These are phyloP conservation scores for Allophyes oxyacanthae DNA, from an alignment of 2,888 invertebrate genomes.

Conservation along the genomic window DNA sequence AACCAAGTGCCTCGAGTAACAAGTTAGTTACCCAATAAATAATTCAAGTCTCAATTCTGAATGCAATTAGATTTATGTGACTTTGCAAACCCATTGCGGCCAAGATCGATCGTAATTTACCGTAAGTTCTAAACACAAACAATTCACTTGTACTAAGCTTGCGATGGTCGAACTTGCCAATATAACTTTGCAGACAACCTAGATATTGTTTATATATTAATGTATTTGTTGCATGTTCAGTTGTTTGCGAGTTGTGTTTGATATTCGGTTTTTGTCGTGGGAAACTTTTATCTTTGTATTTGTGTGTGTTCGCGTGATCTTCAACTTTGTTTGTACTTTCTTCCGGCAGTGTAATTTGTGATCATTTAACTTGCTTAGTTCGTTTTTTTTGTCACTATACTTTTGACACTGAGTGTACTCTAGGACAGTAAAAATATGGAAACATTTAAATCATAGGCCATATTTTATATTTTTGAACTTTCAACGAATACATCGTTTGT, in stretches of 20 bases:
- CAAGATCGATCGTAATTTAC: conserved; percentile 54
- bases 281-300: neutral
- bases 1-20: conserved; percentile 21
- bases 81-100: conserved; percentile 51
- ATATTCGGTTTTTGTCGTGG: neutral
- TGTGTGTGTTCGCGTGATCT: no score
- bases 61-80: conserved; percentile 63
- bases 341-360: no score
- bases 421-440: no score
- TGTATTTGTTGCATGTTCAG: conserved; percentile 14
- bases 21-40: conserved; percentile 50
- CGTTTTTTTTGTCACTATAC: no score
- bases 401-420: no score
- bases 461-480: no score
- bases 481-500: no score
- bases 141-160: conserved; percentile 45
- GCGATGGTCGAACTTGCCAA: conserved; percentile 33
- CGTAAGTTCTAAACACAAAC: conserved; percentile 55
- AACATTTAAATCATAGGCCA: no score
- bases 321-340: no score
- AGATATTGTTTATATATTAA: conserved; percentile 15
- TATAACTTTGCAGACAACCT: conserved; percentile 52
- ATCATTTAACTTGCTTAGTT: no score
- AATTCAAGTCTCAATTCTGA: conserved; percentile 51
- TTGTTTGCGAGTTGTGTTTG: neutral